A percentile compares a stretch with the other conserved stretches of the same genome.
phyloP scores from a whole-genome alignment of 2,797 vertebrate genomes.

The Acipenser ruthenus region DNA sequence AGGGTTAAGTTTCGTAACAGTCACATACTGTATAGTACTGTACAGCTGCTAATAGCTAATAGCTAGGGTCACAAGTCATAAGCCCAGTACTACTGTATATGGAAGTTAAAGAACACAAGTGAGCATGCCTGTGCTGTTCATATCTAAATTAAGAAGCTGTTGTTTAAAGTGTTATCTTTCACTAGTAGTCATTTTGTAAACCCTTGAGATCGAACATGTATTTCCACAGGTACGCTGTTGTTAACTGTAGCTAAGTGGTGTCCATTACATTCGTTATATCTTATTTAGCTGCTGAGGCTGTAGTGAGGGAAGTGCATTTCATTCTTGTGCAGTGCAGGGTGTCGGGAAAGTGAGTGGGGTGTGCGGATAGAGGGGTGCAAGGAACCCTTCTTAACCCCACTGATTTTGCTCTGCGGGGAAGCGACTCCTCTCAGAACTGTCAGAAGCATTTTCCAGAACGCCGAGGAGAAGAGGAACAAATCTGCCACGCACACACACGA shows the following conservation, averaged over 20 bases:
- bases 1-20: too few species aligned
- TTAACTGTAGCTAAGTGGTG: not conserved
- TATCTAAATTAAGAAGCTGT: too few species aligned
- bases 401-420: constrained; percentile 47
- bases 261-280: not conserved
- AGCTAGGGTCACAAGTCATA: too few species aligned
- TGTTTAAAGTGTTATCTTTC: too few species aligned
- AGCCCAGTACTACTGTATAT: too few species aligned
- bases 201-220: not conserved
- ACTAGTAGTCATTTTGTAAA: not conserved
- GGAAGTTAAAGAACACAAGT: too few species aligned
- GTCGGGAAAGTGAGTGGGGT: constrained; percentile 41
- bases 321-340: constrained; percentile 14
- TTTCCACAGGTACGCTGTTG: not conserved
- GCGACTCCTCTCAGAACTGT: constrained; percentile 69
- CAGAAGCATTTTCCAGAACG: constrained; percentile 73
- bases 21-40: too few species aligned
- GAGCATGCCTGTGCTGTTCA: too few species aligned
- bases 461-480: constrained; percentile 49
- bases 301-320: not conserved
- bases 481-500: constrained; percentile 63
- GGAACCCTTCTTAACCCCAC: constrained; percentile 48
- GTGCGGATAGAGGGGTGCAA: constrained; percentile 48
- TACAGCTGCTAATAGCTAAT: too few species aligned
- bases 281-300: not conserved